Base-by-base conservation (phyloP, 37 sponge, comb jelly and placozoan species). In the Sycon ciliatum region DNA sequence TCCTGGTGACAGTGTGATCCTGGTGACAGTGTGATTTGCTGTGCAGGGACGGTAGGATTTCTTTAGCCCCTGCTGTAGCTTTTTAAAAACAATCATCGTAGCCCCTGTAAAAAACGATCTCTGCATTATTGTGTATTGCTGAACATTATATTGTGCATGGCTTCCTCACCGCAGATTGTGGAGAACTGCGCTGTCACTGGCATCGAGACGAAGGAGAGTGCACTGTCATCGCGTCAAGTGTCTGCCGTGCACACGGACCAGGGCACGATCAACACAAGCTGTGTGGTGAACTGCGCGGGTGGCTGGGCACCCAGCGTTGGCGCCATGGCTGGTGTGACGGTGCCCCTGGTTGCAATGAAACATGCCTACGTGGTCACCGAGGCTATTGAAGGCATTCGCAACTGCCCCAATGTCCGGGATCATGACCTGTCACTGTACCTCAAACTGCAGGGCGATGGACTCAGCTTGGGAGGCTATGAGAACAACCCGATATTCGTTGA, bases 251-350 rank as follows among this genome's bases (percentile, higher is more conserved):
- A 42, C 57, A 89, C 90, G 26, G 61, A 76, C 63, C 40, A 56
- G 32, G 90, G 90, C 32, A 13, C 46, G 33, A 79, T 89, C 46
- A 62, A 82, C 55, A 85, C 87, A 65, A 82, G 82, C 37, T 64
- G 76, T 29, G 79, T 89, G 32, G 73, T 91, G 61, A 86, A 86
- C 77, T 86, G 88, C 61, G 75, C 80, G 18, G 92, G 92, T 7
- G 39, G 32, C 18, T 67, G 69, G 69, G 69, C 69, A n/a, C 39
- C 63, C 29, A 60, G 16, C 7, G 9, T 60, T n/a, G 63, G 63
- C 11, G 63, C 63, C 22, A 60, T 60, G 63, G 63, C 63, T 22
- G 11, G n/a, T 11, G 63, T 60, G 7, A 22, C 63, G n/a, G 63
- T 60, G 7, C 63, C 63, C 11, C 63, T 60, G 30, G 7, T 60